Evolutionary conservation across 2,888 invertebrate genomes (phyloP), one percentile per base, ranked within the genome.

Genomic region (Lumbricus terrestris): DNA sequence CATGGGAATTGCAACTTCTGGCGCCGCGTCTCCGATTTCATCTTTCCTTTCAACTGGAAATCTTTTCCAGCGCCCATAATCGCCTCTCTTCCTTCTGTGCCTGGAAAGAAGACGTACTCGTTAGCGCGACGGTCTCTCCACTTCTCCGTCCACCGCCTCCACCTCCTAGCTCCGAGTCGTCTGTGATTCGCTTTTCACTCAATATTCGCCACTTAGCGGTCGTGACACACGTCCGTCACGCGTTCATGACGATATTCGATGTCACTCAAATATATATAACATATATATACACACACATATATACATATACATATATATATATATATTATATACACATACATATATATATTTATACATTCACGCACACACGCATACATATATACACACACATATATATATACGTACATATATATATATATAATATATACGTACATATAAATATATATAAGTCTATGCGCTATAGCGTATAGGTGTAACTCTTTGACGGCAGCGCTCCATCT

Each of bases 391-490:
- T n/a, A n/a, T n/a, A n/a, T n/a, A n/a, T n/a, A n/a, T n/a, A n/a
- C n/a, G n/a, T n/a, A n/a, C n/a, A n/a, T n/a, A n/a, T n/a, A n/a
- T n/a, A n/a, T n/a, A n/a, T n/a, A n/a, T n/a, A n/a, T n/a, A n/a
- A n/a, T n/a, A n/a, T n/a, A n/a, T n/a, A n/a, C n/a, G n/a, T n/a
- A n/a, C n/a, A n/a, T n/a, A n/a, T n/a, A n/a, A n/a, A n/a, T n/a
- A n/a, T n/a, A n/a, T n/a, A n/a, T n/a, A n/a, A n/a, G n/a, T n/a
- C n/a, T n/a, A n/a, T n/a, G n/a, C n/a, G n/a, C n/a, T n/a, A n/a
- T n/a, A n/a, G n/a, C n/a, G n/a, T n/a, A n/a, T n/a, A 85, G 37
- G 37, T 85, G 85, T 85, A 85, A 85, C 85, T 85, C 85, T 85
- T 85, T 85, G 85, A 85, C 85, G 85, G 35, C 35, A 34, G 85